Base-by-base conservation (phyloP, 2,888 invertebrate species). In the Calameuta idolon region DNA sequence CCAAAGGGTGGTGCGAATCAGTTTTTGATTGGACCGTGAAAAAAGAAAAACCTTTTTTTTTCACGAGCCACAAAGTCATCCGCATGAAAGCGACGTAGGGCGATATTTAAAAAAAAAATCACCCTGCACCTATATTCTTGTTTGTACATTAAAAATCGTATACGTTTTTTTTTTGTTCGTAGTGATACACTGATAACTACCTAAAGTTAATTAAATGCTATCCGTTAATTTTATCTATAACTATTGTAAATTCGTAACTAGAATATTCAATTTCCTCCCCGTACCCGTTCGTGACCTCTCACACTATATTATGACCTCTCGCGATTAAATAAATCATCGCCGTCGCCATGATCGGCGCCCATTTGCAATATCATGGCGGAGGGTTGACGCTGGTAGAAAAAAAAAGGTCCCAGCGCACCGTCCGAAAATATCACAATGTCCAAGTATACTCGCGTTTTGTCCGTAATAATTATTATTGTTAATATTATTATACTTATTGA, bases 101-200 rank as follows among this genome's bases (percentile, higher is more conserved):
- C 55, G 55, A 55, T 5, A 15, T 55, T 55, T 55, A 55, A 34
- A 9, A 71, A 71, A 71, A 69, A 69, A n/a, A 15, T 71, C 71
- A 71, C 71, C 33, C 71, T 71, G 71, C 71, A 34, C 71, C 71
- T 71, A 71, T 78, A 79, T 77, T 83, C 79, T 81, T 86, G 71
- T 91, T 91, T 91, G 91, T 91, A 91, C 91, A 91, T 91, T 89
- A 89, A 90, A 91, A 91, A 90, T 91, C 91, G 91, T 91, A 91
- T 91, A 91, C 91, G 85, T 89, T 55, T 55, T 40, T 40, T 40
- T 23, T 55, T 55, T 23, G 37, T 23, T 91, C 85, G 88, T 90
- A 88, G 85, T 90, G 86, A 88, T 91, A 91, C 91, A 91, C 87
- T 87, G 89, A 91, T 86, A 89, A 90, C 87, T 88, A 86, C 85